Base-by-base conservation (phyloP, 1,140 invertebrate species). In the Diprion similis region DNA sequence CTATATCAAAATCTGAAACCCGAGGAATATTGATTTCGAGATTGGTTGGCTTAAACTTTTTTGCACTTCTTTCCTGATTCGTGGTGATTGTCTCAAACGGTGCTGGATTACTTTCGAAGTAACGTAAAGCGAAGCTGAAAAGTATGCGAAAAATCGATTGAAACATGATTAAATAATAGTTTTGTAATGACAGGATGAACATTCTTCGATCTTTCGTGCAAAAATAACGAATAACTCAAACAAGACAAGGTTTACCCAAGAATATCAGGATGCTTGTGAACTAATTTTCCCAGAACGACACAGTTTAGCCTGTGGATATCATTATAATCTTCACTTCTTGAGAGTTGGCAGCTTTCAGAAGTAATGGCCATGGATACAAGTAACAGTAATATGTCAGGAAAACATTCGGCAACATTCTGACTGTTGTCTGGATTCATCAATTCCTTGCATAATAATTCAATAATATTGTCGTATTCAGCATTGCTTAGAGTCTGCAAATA, bases 1-100 rank as follows among this genome's bases (percentile, higher is more conserved):
- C 86, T 46, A 93, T 80, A 66, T 92, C 89, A 75, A 90, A 78
- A 72, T 92, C 88, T 48, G 85, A 79, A 71, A 89, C 76, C 74
- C 80, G 24, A 8, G 59, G 73, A 9, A 78, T 10, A 19, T 70
- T 71, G 68, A 80, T 73, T 79, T 66, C 77, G 75, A 77, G 47
- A 74, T 76, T 81, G 81, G 75, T 76, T 76, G 70, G 68, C 75
- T 73, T 68, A 24, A 59, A 59, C n/a, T 59, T 59, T 59, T 59
- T 59, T 17, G 51, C 51, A 13, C 51, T 59, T 13, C 11, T 59
- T 59, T 59, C 51, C 4, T 59, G 11, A 0, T 17, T 59, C 11
- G 4, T 0, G 9, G 76, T 64, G 7, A 77, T 2, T 45, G 59
- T 67, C 66, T 84, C 82, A 80, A 91, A 91, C 18, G 90, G 90